Evolutionary conservation across 2,888 invertebrate genomes (phyloP), one percentile per base, ranked within the genome.

Genomic region (Drosophila macrospina): DNA sequence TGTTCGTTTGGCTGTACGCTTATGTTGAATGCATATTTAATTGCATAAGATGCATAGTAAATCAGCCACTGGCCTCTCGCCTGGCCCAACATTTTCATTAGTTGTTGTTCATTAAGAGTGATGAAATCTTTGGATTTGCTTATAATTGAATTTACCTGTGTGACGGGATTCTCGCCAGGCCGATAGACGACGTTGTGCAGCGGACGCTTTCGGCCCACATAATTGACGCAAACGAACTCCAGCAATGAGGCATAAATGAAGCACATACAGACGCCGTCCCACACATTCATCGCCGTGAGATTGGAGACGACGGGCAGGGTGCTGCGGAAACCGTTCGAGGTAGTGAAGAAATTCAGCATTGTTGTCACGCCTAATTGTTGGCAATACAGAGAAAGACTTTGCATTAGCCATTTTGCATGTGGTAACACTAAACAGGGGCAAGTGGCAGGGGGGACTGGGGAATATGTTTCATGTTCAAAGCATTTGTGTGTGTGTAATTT

Each of bases 261-360:
- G 93, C 97, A 98, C 98, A 98, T 98, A 93, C 98, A 98, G 77
- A 98, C 98, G 68, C 98, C 98, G 92, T 98, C 98, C 98, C 98
- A 98, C 54, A 98, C 97, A 93, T 98, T 98, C 98, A 98, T 98
- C 44, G 98, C 98, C 59, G 97, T 97, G 89, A 98, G 93, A 93
- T 98, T 98, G 57, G 98, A 98, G 73, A 98, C 98, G 85, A 98
- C 98, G 20, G 98, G 98, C 90, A 98, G 93, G 54, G 97, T 98
- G 88, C 97, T 96, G 90, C 97, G 96, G 93, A 97, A 97, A 89
- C 97, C 97, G 92, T 97, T 97, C 86, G 97, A 97, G 91, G 98
- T 98, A 89, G 98, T 98, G 95, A 98, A 98, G 95, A 98, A 98
- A 94, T 98, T 98, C 95, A 98, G 95, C 98, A 98, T 98, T 93